Conservation (phyloP, 2,797 vertebrate species). For the Pampus argenteus region DNA sequence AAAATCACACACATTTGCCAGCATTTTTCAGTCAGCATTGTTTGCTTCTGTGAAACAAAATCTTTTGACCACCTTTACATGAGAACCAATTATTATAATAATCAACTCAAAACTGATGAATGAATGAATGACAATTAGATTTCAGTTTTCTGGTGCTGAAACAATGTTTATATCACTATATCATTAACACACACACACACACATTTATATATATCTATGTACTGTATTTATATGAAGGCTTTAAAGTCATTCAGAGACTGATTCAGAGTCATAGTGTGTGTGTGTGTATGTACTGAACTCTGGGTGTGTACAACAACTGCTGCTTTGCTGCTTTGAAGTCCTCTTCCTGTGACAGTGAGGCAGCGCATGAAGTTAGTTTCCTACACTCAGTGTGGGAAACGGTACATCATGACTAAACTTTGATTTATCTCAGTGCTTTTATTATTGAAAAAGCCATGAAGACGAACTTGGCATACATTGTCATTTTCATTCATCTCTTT, state of each 20-base stretch:
- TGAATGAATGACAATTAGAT: too few relatives aligned
- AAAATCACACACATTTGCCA: background rate
- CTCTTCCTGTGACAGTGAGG: too few relatives aligned
- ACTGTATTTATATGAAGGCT: too few relatives aligned
- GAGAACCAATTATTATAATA: too few relatives aligned
- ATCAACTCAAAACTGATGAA: too few relatives aligned
- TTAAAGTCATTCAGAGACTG: too few relatives aligned
- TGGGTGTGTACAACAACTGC: background rate
- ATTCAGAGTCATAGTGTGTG: too few relatives aligned
- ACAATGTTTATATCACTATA: background rate
- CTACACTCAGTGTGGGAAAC: slow-evolving; percentile 44
- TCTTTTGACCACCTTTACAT: too few relatives aligned
- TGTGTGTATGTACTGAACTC: background rate
- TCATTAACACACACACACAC: too few relatives aligned
- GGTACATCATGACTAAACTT: slow-evolving; percentile 14
- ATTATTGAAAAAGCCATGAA: slow-evolving; percentile 46
- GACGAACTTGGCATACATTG: slow-evolving; percentile 22
- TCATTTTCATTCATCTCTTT: slow-evolving; percentile 58
- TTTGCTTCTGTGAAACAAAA: background rate
- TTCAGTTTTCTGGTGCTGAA: background rate
- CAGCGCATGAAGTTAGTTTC: background rate
- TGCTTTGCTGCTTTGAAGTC: slow-evolving; percentile 63
- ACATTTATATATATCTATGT: too few relatives aligned
- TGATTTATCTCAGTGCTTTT: background rate
- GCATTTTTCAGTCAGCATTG: background rate